phyloP scores from a whole-genome alignment of 2,888 invertebrate genomes.

The Melanargia galathea region DNA sequence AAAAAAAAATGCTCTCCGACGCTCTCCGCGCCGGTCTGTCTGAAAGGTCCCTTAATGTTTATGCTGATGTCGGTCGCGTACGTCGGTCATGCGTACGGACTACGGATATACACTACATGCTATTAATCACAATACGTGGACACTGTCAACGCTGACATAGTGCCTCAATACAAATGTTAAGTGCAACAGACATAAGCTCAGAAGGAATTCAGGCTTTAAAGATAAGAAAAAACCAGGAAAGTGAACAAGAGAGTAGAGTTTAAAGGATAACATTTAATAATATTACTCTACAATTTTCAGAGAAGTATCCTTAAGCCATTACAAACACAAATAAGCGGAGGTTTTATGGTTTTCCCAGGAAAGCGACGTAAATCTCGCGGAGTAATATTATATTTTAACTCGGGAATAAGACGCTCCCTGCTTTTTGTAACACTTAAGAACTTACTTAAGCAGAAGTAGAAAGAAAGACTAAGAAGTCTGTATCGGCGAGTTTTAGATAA shows the following conservation, averaged over 20 bases:
- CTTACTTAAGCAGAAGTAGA: constrained; percentile 15
- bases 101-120: too few species aligned
- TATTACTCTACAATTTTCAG: neutral
- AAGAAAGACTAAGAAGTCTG: constrained; percentile 15
- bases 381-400: constrained; percentile 22
- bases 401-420: constrained; percentile 15
- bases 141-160: too few species aligned
- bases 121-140: too few species aligned
- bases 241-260: neutral
- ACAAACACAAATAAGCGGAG: constrained; percentile 11
- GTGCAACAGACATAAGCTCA: too few species aligned
- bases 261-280: constrained; percentile 10
- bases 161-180: too few species aligned
- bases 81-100: too few species aligned
- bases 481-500: constrained; percentile 9
- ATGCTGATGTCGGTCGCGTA: too few species aligned
- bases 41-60: too few species aligned
- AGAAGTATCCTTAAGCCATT: constrained; percentile 6
- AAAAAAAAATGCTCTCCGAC: too few species aligned
- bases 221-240: neutral
- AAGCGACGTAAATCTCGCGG: constrained; percentile 14
- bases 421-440: constrained; percentile 20
- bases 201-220: too few species aligned
- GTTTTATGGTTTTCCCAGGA: constrained; percentile 8
- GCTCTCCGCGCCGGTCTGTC: too few species aligned